Conservation (phyloP, 2,113 vertebrate species). For the Empidonax alnorum region DNA sequence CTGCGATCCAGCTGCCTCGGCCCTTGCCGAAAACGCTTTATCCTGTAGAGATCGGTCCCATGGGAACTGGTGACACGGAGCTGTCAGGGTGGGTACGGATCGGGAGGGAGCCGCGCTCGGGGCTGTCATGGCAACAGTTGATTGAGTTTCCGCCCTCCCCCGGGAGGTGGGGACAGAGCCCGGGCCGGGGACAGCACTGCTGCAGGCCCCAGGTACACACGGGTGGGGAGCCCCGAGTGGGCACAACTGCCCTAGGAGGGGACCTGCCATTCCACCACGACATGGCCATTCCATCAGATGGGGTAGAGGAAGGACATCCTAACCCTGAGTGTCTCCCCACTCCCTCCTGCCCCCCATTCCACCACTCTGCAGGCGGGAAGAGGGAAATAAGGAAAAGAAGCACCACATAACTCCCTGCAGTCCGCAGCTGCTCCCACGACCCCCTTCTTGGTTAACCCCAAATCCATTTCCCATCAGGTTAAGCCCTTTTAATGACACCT, state of each 20-base stretch:
- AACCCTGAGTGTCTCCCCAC: neutral
- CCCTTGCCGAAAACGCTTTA: neutral
- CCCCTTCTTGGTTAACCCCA: neutral
- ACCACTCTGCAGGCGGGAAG: accelerated
- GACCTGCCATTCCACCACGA: accelerated
- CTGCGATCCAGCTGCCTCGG: neutral
- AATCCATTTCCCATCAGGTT: neutral
- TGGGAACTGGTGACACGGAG: neutral
- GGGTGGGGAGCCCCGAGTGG: neutral
- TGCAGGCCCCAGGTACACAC: neutral
- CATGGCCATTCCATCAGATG: accelerated
- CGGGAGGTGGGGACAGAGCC: neutral
- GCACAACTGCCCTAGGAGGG: neutral
- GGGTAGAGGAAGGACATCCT: accelerated
- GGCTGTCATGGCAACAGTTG: slow-evolving; percentile 42
- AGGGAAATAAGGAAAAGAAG: too few relatives aligned
- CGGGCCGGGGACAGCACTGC: neutral
- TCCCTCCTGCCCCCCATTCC: neutral
- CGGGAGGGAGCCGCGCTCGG: neutral
- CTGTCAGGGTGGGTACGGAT: neutral
- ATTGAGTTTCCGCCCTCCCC: neutral
- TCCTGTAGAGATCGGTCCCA: neutral
- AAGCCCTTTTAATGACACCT: neutral
- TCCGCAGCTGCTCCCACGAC: accelerated
- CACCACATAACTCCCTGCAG: neutral